Evolutionary conservation across 92 coral and sea anemone species (phyloP).

Genomic region (Chrysogorgia sp.): DNA sequence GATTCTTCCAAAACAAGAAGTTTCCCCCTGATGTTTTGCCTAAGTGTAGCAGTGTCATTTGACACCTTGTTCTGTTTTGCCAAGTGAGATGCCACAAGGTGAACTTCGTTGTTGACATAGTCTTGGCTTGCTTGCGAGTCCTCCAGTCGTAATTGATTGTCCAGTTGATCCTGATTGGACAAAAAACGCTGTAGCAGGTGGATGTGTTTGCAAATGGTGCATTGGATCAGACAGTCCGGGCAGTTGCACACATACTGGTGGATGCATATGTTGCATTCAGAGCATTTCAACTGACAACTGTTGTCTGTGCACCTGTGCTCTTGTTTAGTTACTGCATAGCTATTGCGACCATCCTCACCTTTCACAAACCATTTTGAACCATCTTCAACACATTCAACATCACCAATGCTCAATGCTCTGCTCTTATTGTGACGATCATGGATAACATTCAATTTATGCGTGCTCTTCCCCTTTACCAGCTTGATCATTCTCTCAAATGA

Average conservation of each 20-base stretch:
- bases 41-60: neutral
- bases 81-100: neutral
- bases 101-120: neutral
- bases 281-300: conserved; percentile 1
- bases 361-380: neutral
- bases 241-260: conserved; percentile 10
- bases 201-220: conserved; percentile 11
- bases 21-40: neutral
- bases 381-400: neutral
- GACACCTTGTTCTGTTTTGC: neutral
- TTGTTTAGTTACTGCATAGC: neutral
- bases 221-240: conserved; percentile 3
- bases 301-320: neutral
- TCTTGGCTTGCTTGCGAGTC: neutral
- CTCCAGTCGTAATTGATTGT: neutral
- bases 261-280: neutral
- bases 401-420: neutral
- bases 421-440: neutral
- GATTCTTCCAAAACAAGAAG: neutral
- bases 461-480: conserved; percentile 61
- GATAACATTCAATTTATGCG: conserved; percentile 61
- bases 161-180: conserved; percentile 51
- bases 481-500: conserved; percentile 57
- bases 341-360: neutral
- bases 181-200: neutral